Base-by-base conservation (phyloP, 1,140 invertebrate genomes). In the Galleria mellonella region DNA sequence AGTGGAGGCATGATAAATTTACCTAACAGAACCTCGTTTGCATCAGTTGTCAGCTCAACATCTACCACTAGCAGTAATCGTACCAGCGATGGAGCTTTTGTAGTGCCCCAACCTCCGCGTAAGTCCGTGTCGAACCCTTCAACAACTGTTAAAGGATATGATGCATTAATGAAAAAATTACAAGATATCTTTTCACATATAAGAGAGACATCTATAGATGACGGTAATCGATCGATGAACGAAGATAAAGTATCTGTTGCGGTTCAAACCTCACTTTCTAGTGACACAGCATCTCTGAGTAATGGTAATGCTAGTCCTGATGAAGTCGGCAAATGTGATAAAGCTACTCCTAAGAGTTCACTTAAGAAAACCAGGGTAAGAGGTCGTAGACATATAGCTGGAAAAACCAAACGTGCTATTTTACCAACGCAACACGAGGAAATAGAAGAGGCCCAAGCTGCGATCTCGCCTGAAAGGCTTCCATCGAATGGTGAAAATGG, bases 391-490 rank as follows among this genome's bases (percentile, higher is more conserved):
- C 76, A 72, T 10, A 64, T 85, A 4, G 60, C 73, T 0, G 72
- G 70, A 1, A 86, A 85, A 55, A 78, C 72, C n/a, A 86, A 87
- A 50, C 69, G 77, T 2, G 73, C 81, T 0, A 57, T 86, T 41
- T 43, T 87, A 31, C 82, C 86, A 0, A 78, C 81, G 4, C 85
- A 84, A 40, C 62, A 54, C 0, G 86, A 87, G 48, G 76, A 83
- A 12, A 62, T 71, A 0, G 81, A 86, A 37, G 73, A 71, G 12
- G 70, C 74, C 53, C 75, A 84, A 23, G 75, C 71, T 0, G 83
- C 84, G 53, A 78, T 85, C 55, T 87, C 86, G n/a, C 86, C 84
- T n/a, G 84, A 86, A 69, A 84, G 84, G 73, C 60, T 86, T 17
- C 71, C 78, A 12, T 78, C 70, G 0, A 85, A 87, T 39, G 73